These are phyloP conservation scores for Julus scanicus DNA, from an alignment of 2,888 invertebrate genomes.

Conservation along the genomic window DNA sequence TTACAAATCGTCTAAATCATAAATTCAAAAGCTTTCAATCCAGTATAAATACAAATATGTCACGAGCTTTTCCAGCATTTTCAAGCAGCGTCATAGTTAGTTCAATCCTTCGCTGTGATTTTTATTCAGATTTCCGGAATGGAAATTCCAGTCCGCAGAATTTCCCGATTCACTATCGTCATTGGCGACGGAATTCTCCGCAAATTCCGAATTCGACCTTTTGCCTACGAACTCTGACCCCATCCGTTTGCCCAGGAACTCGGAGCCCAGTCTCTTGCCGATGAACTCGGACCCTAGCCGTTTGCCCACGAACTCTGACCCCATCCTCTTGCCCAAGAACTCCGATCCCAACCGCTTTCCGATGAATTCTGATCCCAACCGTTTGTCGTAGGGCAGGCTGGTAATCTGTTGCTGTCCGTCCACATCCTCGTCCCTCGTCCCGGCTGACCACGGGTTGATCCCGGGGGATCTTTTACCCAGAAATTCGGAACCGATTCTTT, in stretches of 20 bases:
- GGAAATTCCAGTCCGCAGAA: neutral
- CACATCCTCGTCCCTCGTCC: neutral
- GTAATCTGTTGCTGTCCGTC: neutral
- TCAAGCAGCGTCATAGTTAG: neutral
- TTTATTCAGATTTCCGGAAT: neutral
- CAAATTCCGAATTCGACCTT: slow-evolving; percentile 42
- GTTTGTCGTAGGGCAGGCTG: slow-evolving; percentile 19
- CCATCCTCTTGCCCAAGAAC: slow-evolving; percentile 57
- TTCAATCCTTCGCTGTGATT: neutral
- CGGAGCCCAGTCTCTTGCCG: slow-evolving; percentile 55
- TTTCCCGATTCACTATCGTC: slow-evolving; percentile 29
- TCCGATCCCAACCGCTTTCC: slow-evolving; percentile 59
- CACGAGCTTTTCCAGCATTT: neutral
- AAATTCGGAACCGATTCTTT: slow-evolving; percentile 27
- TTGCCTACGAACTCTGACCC: slow-evolving; percentile 58
- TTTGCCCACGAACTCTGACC: slow-evolving; percentile 59
- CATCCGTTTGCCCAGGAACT: slow-evolving; percentile 58
- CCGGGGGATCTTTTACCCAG: slow-evolving; percentile 9
- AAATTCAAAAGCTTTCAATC: neutral
- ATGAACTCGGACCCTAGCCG: slow-evolving; percentile 58
- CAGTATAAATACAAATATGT: neutral
- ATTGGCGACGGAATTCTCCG: slow-evolving; percentile 17
- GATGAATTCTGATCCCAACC: slow-evolving; percentile 58
- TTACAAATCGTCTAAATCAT: neutral
- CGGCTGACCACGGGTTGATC: neutral